These are phyloP conservation scores for Periparus ater DNA, from an alignment of 2,797 vertebrate genomes.

Conservation along the genomic window DNA sequence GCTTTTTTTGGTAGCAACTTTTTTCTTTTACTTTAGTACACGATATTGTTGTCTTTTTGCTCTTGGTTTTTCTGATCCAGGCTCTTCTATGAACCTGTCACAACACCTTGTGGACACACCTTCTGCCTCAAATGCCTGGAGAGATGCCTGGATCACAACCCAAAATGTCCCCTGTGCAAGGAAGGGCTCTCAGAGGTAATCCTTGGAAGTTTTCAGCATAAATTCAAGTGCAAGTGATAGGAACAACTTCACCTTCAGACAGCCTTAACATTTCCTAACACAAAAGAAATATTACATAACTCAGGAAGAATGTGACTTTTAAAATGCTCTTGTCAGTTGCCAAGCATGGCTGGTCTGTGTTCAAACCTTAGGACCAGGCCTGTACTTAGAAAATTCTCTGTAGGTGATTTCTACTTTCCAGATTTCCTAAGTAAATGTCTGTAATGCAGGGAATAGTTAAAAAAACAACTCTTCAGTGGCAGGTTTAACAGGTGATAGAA, in stretches of 20 bases:
- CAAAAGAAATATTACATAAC: not conserved
- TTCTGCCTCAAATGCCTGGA: conserved; percentile 86
- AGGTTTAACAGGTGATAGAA: not conserved
- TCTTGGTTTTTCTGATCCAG: conserved; percentile 69
- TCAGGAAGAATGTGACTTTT: not conserved
- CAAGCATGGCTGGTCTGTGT: not conserved
- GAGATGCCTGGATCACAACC: conserved; percentile 83
- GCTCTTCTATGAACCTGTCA: conserved; percentile 84
- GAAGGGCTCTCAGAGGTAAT: conserved; percentile 81
- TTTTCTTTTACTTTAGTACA: conserved; percentile 35
- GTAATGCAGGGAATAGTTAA: not conserved
- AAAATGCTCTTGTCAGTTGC: not conserved
- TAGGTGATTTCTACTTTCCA: not conserved
- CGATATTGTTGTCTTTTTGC: conserved; percentile 58
- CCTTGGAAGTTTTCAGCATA: not conserved
- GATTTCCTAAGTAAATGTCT: not conserved
- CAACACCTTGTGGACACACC: conserved; percentile 84
- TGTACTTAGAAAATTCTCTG: not conserved
- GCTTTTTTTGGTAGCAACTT: not conserved
- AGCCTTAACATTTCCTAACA: not conserved
- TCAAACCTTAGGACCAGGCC: not conserved
- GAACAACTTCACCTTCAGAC: not conserved
- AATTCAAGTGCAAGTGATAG: not conserved
- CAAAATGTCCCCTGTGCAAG: conserved; percentile 84
- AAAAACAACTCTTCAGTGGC: not conserved